Conservation (phyloP, 2,888 invertebrate species). For the Lepas anatifera region DNA sequence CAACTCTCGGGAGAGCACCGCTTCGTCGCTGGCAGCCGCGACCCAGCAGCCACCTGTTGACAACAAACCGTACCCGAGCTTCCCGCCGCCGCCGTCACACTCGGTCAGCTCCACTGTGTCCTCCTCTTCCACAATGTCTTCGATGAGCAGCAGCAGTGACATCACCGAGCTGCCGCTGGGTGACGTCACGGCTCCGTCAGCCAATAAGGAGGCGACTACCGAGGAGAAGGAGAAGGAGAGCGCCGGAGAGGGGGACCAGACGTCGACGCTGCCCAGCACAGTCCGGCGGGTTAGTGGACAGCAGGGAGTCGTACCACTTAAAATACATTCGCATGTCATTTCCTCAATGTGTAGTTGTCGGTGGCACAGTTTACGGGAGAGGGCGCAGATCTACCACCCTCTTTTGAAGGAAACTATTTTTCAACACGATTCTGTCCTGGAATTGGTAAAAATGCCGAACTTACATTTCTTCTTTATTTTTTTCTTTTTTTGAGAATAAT, state of each 20-base stretch:
- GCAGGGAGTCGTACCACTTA: too few species aligned
- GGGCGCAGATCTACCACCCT: too few species aligned
- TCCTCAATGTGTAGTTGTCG: too few species aligned
- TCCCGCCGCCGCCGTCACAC: not conserved
- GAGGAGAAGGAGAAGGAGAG: slow-evolving; percentile 9
- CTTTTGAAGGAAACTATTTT: too few species aligned
- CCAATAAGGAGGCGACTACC: not conserved
- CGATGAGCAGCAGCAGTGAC: not conserved
- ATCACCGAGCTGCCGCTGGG: not conserved
- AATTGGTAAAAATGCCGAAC: too few species aligned
- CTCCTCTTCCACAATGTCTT: not conserved
- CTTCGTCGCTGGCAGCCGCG: not conserved
- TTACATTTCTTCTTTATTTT: too few species aligned
- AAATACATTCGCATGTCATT: too few species aligned
- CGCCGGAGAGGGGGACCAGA: not conserved
- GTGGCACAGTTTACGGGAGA: too few species aligned
- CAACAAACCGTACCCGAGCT: not conserved
- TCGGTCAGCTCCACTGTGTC: not conserved
- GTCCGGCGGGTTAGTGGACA: too few species aligned
- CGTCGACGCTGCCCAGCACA: too few species aligned
- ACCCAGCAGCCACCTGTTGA: not conserved
- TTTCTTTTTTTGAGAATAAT: too few species aligned
- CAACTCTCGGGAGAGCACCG: not conserved
- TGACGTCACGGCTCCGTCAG: not conserved
- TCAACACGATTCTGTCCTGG: too few species aligned